Percentiles rank a stretch among this genome's conserved stretches.
phyloP scores from a whole-genome alignment of 2,888 invertebrate species.

The Amphipoea oculea region DNA sequence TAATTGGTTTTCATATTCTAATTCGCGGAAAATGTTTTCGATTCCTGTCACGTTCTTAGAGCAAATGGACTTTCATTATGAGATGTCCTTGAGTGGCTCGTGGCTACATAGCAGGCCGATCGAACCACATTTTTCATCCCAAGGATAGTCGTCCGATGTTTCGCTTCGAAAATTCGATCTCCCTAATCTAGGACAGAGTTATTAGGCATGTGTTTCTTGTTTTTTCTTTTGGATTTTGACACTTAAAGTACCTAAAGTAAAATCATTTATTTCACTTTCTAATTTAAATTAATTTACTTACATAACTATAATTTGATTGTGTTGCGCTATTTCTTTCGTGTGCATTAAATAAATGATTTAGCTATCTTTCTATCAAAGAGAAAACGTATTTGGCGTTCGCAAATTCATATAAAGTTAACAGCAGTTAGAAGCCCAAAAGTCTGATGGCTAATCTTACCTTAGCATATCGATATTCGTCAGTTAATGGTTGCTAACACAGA shows the following conservation, averaged over 20 bases:
- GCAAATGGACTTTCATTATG: conserved; percentile 46
- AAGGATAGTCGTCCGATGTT: neutral
- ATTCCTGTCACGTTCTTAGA: conserved; percentile 31
- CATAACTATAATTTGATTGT: too few relatives aligned
- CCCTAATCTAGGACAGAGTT: neutral
- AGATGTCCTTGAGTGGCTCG: conserved; percentile 33
- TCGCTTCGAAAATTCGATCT: neutral
- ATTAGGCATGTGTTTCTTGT: neutral
- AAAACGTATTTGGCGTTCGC: neutral
- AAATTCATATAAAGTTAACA: neutral
- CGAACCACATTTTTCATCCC: neutral
- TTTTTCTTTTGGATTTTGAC: neutral
- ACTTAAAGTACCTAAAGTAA: too few relatives aligned
- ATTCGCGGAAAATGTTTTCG: conserved; percentile 32
- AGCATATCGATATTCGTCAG: neutral
- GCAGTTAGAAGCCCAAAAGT: neutral
- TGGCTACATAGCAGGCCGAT: neutral
- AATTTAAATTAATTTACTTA: neutral
- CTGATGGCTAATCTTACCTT: neutral
- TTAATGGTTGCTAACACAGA: neutral
- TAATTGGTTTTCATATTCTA: conserved; percentile 46
- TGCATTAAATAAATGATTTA: neutral
- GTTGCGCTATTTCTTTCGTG: neutral
- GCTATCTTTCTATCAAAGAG: neutral
- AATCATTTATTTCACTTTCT: too few relatives aligned